These are phyloP conservation scores for Perca fluviatilis DNA, from an alignment of 2,113 vertebrate species.

Conservation along the genomic window DNA sequence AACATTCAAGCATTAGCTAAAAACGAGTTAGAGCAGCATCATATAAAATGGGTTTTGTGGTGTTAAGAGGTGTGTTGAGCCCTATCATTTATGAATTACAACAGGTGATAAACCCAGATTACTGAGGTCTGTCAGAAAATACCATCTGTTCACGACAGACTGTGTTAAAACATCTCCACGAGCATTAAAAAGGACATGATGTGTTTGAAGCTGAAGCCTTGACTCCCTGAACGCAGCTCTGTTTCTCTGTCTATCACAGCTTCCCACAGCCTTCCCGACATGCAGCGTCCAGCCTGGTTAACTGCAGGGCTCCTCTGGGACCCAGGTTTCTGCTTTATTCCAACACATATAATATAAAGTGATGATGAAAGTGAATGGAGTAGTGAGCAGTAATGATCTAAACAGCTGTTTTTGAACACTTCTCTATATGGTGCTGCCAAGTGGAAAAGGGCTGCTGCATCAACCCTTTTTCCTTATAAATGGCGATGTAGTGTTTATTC, in stretches of 20 bases:
- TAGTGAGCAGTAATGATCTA: slow-evolving; percentile 50
- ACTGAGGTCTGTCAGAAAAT: slow-evolving; percentile 32
- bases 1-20: neutral
- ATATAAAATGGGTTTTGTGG: slow-evolving; percentile 21
- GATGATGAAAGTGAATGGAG: slow-evolving; percentile 68
- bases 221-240: neutral
- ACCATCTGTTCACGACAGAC: slow-evolving; percentile 39
- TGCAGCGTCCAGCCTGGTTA: slow-evolving; percentile 38
- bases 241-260: too few species aligned
- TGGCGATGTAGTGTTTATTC: slow-evolving; percentile 21
- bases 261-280: neutral
- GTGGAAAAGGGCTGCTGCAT: slow-evolving; percentile 30
- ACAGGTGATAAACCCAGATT: slow-evolving; percentile 46
- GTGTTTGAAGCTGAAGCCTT: slow-evolving; percentile 27
- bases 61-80: slow-evolving; percentile 10
- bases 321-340: slow-evolving; percentile 24
- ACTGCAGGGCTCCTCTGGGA: slow-evolving; percentile 39
- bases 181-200: slow-evolving; percentile 32
- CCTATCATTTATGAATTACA: slow-evolving; percentile 32
- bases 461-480: slow-evolving; percentile 33
- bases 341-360: slow-evolving; percentile 55
- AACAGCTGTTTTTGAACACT: slow-evolving; percentile 58
- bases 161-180: slow-evolving; percentile 48
- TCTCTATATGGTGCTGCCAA: slow-evolving; percentile 43
- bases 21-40: neutral